Conservation (phyloP, 2,113 vertebrate genomes). For the Speoplatyrhinus poulsoni region DNA sequence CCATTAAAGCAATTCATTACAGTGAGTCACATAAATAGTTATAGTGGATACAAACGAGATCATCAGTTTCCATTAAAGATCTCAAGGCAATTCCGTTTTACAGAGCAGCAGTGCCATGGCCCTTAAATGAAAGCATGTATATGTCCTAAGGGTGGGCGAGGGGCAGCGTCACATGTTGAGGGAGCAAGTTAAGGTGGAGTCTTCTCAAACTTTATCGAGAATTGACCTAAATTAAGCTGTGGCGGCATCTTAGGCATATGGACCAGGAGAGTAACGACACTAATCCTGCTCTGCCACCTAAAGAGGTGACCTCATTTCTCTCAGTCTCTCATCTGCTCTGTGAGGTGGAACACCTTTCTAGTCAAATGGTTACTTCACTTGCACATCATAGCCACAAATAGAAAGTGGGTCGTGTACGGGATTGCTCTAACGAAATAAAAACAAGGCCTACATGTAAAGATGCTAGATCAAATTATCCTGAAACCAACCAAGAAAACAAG, state of each 20-base stretch:
- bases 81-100: no score
- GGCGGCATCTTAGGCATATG: conserved; percentile 70
- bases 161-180: background rate
- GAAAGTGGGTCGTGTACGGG: background rate
- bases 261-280: conserved; percentile 63
- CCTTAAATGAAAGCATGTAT: no score
- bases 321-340: conserved; percentile 24
- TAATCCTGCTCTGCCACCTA: conserved; percentile 65
- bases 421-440: conserved; percentile 16
- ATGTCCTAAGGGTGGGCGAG: background rate
- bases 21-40: no score
- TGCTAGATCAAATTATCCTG: background rate
- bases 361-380: conserved; percentile 18
- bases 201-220: conserved; percentile 44
- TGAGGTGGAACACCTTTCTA: conserved; percentile 26
- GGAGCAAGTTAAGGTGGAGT: background rate
- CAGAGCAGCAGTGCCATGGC: no score
- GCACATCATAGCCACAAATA: background rate
- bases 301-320: conserved; percentile 71
- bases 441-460: background rate
- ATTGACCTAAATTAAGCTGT: conserved; percentile 53
- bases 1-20: no score
- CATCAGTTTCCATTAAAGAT: no score
- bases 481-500: background rate
- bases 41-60: no score